Evolutionary conservation across 2,888 invertebrate species (phyloP).

Genomic region (Zygaena filipendulae): DNA sequence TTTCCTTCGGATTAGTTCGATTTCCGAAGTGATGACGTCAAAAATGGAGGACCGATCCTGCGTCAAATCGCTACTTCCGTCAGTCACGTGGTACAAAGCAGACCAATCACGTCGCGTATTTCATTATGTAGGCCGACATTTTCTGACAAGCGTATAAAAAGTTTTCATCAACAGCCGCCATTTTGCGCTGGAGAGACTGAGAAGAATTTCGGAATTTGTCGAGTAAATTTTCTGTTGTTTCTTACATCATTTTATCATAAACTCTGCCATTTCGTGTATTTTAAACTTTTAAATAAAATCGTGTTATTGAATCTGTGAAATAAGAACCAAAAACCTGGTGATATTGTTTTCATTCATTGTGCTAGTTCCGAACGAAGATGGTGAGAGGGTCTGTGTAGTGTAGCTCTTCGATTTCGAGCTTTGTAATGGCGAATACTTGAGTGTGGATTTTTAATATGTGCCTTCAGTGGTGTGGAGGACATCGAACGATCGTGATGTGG

Average conservation of each 20-base stretch:
- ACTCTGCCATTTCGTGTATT: slow-evolving; percentile 69
- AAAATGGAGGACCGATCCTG: slow-evolving; percentile 48
- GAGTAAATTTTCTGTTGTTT: slow-evolving; percentile 74
- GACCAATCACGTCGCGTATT: slow-evolving; percentile 52
- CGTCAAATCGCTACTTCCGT: slow-evolving; percentile 58
- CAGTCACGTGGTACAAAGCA: slow-evolving; percentile 51
- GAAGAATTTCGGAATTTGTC: slow-evolving; percentile 80
- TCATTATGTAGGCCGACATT: slow-evolving; percentile 65
- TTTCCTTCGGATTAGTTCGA: slow-evolving; percentile 38
- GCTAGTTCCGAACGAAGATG: slow-evolving; percentile 79
- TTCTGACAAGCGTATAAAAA: slow-evolving; percentile 96
- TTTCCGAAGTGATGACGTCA: slow-evolving; percentile 56
- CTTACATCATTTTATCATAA: slow-evolving; percentile 68
- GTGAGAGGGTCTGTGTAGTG: slow-evolving; percentile 78
- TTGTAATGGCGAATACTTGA: slow-evolving; percentile 86
- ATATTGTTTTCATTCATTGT: slow-evolving; percentile 78
- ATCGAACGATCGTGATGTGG: slow-evolving; percentile 76
- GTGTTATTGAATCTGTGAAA: slow-evolving; percentile 53
- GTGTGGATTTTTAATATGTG: slow-evolving; percentile 77
- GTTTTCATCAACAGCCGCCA: slow-evolving; percentile 96
- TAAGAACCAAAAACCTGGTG: slow-evolving; percentile 66
- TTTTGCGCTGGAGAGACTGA: slow-evolving; percentile 87
- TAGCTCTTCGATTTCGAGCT: slow-evolving; percentile 76
- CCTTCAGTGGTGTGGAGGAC: slow-evolving; percentile 79
- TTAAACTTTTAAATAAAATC: slow-evolving; percentile 69